Evolutionary conservation across 2,888 invertebrate genomes (phyloP), one percentile per base, ranked within the genome.

Genomic region (Clusia tigrina): DNA sequence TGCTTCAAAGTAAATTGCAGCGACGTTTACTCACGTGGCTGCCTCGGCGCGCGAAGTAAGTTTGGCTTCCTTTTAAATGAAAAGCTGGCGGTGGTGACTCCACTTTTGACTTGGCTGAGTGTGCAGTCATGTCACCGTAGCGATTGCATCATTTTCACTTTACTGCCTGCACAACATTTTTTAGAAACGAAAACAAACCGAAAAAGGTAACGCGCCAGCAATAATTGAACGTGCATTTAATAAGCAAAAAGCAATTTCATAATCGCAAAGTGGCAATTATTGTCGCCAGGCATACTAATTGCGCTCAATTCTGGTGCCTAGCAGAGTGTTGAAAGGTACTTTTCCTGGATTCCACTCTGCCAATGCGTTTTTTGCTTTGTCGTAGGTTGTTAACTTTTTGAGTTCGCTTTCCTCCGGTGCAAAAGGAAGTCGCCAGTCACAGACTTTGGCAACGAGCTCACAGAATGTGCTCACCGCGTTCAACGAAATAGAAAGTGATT

Each of bases 401-500:
- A n/a, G n/a, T n/a, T n/a, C 3, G 42, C 42, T 17, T 53, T 6
- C 10, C 18, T 46, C 10, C 5, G n/a, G 42, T 17, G 42, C n/a
- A 42, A 42, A 9, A 42, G 42, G 42, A 42, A 42, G 42, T 42
- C 2, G 42, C n/a, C n/a, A 15, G 53, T n/a, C n/a, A 42, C n/a
- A 62, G 6, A 42, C n/a, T 42, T 42, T 42, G 10, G 42, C 15
- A 42, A 42, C n/a, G 42, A n/a, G 10, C n/a, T 15, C 23, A 15
- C 22, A n/a, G 42, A 42, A 42, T 42, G 42, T 42, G 10, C n/a
- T 15, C 23, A 15, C 22, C 22, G 25, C 42, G 69, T 66, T 71
- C 67, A 64, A 64, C 65, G 70, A 72, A 75, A 74, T 74, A 75
- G 77, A 75, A 75, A 77, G 74, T 77, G 72, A 77, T 74, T 75